Base-by-base conservation (phyloP, 2,797 vertebrate genomes). In the Phylloscopus collybita region DNA sequence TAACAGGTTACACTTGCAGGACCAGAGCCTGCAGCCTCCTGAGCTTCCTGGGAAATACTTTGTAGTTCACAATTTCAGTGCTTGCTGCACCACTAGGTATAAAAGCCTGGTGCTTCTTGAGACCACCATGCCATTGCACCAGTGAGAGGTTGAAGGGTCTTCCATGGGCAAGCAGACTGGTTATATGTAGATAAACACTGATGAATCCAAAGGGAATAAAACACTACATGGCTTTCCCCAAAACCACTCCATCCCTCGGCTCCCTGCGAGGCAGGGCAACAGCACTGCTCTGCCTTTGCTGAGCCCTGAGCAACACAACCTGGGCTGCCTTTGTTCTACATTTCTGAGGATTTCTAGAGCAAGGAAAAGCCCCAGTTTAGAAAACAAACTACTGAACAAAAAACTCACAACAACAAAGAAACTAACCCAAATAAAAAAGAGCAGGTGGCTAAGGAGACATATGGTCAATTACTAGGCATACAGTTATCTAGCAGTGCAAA, bases 61-160 rank as follows among this genome's bases (percentile, higher is more conserved):
- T 14, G n/a, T 44, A 19, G 3, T 70, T 50, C 5, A 2, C 7
- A 40, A 26, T 59, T 70, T 70, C 60, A 29, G 34, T 16, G 11
- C 30, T 72, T 50, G 21, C 21, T 53, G 19, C 4, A 26, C 8
- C 34, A 38, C 17, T 50, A 36, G 18, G 36, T 74, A 25, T 25
- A 61, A 42, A 88, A 79, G 7, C 32, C 27, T 60, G 26, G 6
- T 30, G 4, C 11, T 50, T 25, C 22, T 38, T 51, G 16, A 73
- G 44, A 62, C 25, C 9, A 18, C 7, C n/a, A 12, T 0, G 1
- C 20, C n/a, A 6, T 11, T 60, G n/a, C 50, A 49, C 14, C 25
- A 66, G 22, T 12, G 16, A 29, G 34, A 27, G 23, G 11, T 15
- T 61, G 38, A 79, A 76, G 16, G 16, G 18, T 40, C 27, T 86